A percentile compares a stretch with the other conserved stretches of the same genome.
phyloP scores from a whole-genome alignment of 2,113 vertebrate species.

The Tupaia chinensis region DNA sequence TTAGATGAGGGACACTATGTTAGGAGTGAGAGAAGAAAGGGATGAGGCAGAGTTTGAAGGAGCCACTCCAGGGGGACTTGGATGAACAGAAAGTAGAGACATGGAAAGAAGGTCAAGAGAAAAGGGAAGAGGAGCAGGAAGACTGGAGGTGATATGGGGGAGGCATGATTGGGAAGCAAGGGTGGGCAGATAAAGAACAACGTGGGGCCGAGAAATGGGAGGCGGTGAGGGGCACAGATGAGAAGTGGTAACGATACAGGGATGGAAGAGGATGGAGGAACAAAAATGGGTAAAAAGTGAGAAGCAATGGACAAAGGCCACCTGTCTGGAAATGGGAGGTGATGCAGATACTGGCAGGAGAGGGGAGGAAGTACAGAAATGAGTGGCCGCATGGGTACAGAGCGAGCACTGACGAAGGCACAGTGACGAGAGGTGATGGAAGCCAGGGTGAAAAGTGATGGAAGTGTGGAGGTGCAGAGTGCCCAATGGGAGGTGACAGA shows the following conservation, averaged over 20 bases:
- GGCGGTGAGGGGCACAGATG: background rate
- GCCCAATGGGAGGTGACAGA: background rate
- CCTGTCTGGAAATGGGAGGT: constrained; percentile 70
- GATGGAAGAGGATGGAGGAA: background rate
- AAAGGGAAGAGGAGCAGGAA: background rate
- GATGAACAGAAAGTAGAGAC: background rate
- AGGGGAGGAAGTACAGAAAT: background rate
- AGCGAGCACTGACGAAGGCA: background rate
- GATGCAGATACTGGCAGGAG: constrained; percentile 46
- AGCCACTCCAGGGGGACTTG: background rate
- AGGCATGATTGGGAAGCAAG: background rate
- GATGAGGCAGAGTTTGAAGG: background rate
- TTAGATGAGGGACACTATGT: background rate
- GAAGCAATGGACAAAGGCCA: constrained; percentile 27
- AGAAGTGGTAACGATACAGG: background rate
- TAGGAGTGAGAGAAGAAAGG: background rate
- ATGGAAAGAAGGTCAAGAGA: background rate
- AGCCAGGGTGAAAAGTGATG: background rate
- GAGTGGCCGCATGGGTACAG: background rate
- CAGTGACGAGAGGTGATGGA: background rate
- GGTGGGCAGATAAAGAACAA: background rate
- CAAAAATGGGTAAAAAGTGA: background rate
- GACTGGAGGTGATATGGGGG: background rate
- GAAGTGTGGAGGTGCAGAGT: background rate
- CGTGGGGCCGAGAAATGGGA: background rate